Evolutionary conservation across 64 coral and sea anemone genomes (phyloP).

Genomic region (Montipora sp.): DNA sequence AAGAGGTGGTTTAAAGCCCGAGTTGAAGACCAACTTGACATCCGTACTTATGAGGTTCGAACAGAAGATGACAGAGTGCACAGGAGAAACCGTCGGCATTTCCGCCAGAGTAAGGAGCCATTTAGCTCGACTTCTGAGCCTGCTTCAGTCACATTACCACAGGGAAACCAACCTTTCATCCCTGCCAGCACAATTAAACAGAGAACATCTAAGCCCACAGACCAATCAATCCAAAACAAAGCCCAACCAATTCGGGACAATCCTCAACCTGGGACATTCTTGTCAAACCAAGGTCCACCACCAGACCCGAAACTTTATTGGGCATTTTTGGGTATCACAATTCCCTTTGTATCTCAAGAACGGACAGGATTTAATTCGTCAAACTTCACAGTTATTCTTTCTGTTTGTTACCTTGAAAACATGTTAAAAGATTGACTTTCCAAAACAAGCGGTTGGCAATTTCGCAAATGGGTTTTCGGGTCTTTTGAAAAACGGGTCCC

Average conservation of each 20-base stretch:
- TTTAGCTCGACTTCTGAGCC: background rate
- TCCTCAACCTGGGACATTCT: background rate
- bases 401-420: no score
- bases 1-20: slow-evolving; percentile 23
- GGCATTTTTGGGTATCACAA: no score
- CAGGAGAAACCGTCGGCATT: background rate
- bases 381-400: no score
- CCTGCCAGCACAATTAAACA: no score
- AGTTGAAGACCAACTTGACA: slow-evolving; percentile 52
- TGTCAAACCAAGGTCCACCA: background rate
- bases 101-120: background rate
- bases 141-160: background rate
- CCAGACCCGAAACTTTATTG: no score
- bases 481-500: no score
- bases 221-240: background rate
- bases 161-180: background rate
- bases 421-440: no score
- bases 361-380: no score
- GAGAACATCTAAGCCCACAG: background rate
- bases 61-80: slow-evolving; percentile 25
- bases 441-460: no score
- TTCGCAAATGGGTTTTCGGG: no score
- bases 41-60: slow-evolving; percentile 47
- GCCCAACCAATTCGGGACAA: background rate
- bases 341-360: no score